A percentile compares a stretch with the other conserved stretches of the same genome.
Evolutionary conservation across 2,888 invertebrate genomes (phyloP).

Genomic region (Cetonia aurata): DNA sequence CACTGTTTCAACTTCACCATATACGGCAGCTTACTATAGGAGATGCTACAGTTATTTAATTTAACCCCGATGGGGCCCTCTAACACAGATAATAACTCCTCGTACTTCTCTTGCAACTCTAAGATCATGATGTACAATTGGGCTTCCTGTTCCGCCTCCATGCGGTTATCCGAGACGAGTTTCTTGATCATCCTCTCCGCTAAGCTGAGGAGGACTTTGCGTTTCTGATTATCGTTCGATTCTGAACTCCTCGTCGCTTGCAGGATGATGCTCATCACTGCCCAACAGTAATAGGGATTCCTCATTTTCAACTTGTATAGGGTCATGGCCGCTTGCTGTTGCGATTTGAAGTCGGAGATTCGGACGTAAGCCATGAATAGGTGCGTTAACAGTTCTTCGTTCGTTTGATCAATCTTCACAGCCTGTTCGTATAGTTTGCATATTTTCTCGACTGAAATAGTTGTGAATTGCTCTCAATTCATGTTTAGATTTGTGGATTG

Average conservation of each 20-base stretch:
- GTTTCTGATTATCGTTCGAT: constrained; percentile 70
- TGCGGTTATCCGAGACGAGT: constrained; percentile 80
- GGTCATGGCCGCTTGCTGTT: constrained; percentile 90
- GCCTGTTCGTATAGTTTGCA: constrained; percentile 92
- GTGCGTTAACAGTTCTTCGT: constrained; percentile 93
- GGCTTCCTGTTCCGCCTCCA: constrained; percentile 95
- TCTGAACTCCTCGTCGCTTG: constrained; percentile 73
- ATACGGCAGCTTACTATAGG: constrained; percentile 80
- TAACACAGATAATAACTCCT: constrained; percentile 85
- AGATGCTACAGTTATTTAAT: constrained; percentile 65
- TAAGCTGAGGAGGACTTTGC: constrained; percentile 82
- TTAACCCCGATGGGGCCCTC: constrained; percentile 80
- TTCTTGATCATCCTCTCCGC: constrained; percentile 96
- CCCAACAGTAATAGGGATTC: constrained; percentile 98
- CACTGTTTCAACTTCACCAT: constrained; percentile 80
- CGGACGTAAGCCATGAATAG: constrained; percentile 97
- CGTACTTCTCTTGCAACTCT: constrained; percentile 83
- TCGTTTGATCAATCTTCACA: constrained; percentile 84
- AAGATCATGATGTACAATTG: constrained; percentile 91
- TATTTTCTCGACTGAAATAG: constrained; percentile 82
- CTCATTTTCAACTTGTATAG: constrained; percentile 93
- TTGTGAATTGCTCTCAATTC: background rate
- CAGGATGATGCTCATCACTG: constrained; percentile 95
- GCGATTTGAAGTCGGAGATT: constrained; percentile 88
- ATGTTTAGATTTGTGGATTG: too few species aligned